Percentiles rank a stretch among this genome's conserved stretches.
phyloP scores from a whole-genome alignment of 2,888 invertebrate species.

The Creontiades dilutus region DNA sequence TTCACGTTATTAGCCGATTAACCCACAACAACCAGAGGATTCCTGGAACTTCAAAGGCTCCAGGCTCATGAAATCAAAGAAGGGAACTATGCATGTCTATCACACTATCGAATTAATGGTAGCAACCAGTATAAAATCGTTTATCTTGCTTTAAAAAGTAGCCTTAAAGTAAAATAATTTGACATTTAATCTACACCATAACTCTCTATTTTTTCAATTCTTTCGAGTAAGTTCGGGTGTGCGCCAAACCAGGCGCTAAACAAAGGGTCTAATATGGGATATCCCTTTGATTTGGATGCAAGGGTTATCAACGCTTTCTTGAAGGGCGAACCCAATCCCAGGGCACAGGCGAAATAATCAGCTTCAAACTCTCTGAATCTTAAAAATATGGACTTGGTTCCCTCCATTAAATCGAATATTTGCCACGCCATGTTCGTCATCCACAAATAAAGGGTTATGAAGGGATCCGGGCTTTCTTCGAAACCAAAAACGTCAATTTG shows the following conservation, averaged over 20 bases:
- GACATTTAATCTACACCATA: no score
- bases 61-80: no score
- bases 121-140: no score
- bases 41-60: no score
- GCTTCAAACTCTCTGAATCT: not conserved
- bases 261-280: slow-evolving; percentile 6
- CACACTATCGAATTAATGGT: no score
- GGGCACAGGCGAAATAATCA: slow-evolving; percentile 8
- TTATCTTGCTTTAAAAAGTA: no score
- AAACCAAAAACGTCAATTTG: not conserved
- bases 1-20: no score
- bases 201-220: slow-evolving; percentile 28
- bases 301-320: not conserved
- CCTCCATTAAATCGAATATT: not conserved
- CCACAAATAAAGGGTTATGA: slow-evolving; percentile 24
- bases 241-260: slow-evolving; percentile 43
- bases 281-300: not conserved
- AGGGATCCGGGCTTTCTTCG: not conserved
- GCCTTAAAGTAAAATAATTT: no score
- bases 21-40: no score
- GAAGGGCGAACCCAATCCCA: not conserved
- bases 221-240: slow-evolving; percentile 46
- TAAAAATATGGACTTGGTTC: not conserved
- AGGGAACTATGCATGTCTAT: no score
- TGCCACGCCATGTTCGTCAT: not conserved